Percentiles rank a stretch among this genome's conserved stretches.
Conservation (phyloP, 2,888 invertebrate genomes). For the Dolomedes plantarius region DNA sequence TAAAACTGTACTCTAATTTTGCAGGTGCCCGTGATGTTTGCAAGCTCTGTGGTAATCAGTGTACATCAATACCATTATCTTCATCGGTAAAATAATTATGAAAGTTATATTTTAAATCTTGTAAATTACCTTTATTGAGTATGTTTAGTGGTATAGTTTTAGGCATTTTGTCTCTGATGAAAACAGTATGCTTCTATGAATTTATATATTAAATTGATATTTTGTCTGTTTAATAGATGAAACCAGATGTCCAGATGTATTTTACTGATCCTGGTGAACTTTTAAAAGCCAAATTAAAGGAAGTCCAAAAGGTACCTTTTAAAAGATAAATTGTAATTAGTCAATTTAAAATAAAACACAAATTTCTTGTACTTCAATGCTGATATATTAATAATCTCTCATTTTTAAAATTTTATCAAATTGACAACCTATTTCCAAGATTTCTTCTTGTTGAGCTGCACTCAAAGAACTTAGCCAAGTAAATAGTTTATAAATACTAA, state of each 20-base stretch:
- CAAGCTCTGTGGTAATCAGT: conserved; percentile 74
- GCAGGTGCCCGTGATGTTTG: conserved; percentile 74
- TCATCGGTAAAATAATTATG: conserved; percentile 72
- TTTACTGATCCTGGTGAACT: conserved; percentile 75
- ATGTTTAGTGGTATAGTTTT: too few relatives aligned
- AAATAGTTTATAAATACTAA: too few relatives aligned
- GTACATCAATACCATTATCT: conserved; percentile 74
- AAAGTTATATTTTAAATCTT: neutral
- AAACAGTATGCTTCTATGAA: too few relatives aligned
- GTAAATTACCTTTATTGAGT: too few relatives aligned
- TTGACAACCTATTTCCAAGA: neutral
- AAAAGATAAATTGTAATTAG: neutral
- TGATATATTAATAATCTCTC: neutral
- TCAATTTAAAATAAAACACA: neutral
- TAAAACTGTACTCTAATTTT: too few relatives aligned
- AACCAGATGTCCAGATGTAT: conserved; percentile 75
- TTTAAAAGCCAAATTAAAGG: conserved; percentile 74
- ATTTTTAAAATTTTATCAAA: neutral
- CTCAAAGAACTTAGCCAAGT: too few relatives aligned
- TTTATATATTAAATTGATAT: too few relatives aligned
- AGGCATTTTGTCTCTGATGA: too few relatives aligned
- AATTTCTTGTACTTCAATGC: neutral
- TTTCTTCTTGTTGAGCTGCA: too few relatives aligned
- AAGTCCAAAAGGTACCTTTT: conserved; percentile 68
- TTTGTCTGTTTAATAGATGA: conserved; percentile 73